Evolutionary conservation across 2,113 vertebrate genomes (phyloP).

Genomic region (Silurus glanis): DNA sequence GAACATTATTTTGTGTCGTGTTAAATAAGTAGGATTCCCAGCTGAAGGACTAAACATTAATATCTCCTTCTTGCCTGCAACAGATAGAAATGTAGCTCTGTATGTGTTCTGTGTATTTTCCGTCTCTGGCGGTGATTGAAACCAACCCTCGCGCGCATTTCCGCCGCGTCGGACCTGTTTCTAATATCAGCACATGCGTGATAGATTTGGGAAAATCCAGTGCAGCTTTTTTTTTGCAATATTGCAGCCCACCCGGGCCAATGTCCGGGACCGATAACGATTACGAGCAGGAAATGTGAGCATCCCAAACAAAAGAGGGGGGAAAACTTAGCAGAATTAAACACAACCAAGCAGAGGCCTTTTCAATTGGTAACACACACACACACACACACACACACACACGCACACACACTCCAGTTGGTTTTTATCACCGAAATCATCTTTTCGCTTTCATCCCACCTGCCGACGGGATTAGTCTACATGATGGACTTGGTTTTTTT

Average conservation of each 20-base stretch:
- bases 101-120: slow-evolving; percentile 45
- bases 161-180: slow-evolving; percentile 65
- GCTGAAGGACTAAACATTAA: not conserved
- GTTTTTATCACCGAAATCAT: slow-evolving; percentile 63
- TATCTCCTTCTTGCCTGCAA: slow-evolving; percentile 4
- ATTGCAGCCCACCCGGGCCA: slow-evolving; percentile 72
- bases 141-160: slow-evolving; percentile 61
- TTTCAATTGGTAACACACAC: slow-evolving; percentile 59
- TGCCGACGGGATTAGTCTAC: slow-evolving; percentile 19
- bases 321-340: slow-evolving; percentile 62
- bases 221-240: slow-evolving; percentile 67
- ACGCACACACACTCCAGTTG: slow-evolving; percentile 29
- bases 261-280: slow-evolving; percentile 67
- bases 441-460: slow-evolving; percentile 62
- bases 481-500: slow-evolving; percentile 13
- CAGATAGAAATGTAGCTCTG: slow-evolving; percentile 34
- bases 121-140: slow-evolving; percentile 58
- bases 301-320: slow-evolving; percentile 71
- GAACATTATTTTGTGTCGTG: not conserved
- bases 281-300: slow-evolving; percentile 75
- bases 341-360: slow-evolving; percentile 67
- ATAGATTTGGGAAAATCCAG: slow-evolving; percentile 74
- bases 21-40: not conserved
- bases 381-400: slow-evolving; percentile 11
- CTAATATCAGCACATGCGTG: slow-evolving; percentile 74